Conservation (phyloP, 2,113 vertebrate species). For the Sula dactylatra region DNA sequence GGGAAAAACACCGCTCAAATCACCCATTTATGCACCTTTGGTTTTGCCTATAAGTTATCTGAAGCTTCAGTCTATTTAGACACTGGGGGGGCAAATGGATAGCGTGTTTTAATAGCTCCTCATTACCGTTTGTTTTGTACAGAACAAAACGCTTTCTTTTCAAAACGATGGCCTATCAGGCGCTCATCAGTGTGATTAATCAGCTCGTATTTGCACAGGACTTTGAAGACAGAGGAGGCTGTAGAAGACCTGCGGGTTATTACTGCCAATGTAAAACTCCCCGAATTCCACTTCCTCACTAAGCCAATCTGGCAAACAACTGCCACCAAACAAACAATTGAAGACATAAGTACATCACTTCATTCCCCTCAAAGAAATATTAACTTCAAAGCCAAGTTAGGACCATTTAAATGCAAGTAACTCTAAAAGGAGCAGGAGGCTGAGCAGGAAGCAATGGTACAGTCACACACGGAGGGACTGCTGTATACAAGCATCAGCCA, state of each 20-base stretch:
- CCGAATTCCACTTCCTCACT: constrained; percentile 2
- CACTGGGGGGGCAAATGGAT: not conserved
- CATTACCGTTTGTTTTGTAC: not conserved
- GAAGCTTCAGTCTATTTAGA: not conserved
- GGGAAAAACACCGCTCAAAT: not conserved
- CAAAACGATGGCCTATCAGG: not conserved
- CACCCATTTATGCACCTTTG: not conserved
- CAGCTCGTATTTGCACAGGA: not conserved
- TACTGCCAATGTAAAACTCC: not conserved
- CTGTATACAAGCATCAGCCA: not conserved
- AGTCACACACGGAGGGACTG: not conserved
- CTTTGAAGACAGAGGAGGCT: not conserved
- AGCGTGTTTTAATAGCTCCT: constrained; percentile 6
- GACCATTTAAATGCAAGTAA: constrained; percentile 7
- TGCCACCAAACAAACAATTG: not conserved
- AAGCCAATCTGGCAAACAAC: not conserved
- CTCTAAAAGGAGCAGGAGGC: not conserved
- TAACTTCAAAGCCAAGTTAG: constrained; percentile 26
- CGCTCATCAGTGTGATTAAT: constrained; percentile 4
- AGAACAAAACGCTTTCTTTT: not conserved
- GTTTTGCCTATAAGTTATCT: not conserved
- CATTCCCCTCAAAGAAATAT: constrained; percentile 1
- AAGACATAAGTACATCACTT: not conserved
- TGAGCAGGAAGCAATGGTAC: not conserved
- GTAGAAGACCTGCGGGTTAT: not conserved